Evolutionary conservation across 2,113 vertebrate genomes (phyloP).

Genomic region (Toxostoma redivivum): DNA sequence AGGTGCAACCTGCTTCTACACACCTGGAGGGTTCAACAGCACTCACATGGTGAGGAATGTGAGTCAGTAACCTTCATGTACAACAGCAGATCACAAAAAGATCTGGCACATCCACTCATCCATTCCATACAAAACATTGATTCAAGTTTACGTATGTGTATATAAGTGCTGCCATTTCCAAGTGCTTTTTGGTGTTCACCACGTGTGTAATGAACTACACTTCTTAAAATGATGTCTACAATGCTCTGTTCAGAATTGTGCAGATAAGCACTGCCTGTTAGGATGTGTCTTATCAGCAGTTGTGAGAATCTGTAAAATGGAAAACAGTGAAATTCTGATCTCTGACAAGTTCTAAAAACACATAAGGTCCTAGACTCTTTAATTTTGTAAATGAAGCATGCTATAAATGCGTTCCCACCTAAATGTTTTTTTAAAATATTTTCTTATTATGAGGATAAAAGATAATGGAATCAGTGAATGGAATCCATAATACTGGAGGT

Average conservation of each 20-base stretch:
- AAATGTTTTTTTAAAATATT: not conserved
- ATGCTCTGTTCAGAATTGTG: not conserved
- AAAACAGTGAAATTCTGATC: not conserved
- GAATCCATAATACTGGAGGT: not conserved
- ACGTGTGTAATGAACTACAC: not conserved
- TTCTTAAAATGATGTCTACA: not conserved
- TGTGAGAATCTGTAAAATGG: not conserved
- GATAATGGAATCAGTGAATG: not conserved
- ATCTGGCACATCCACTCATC: not conserved
- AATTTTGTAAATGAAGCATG: not conserved
- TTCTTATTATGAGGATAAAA: not conserved
- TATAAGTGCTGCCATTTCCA: not conserved
- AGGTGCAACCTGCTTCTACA: not conserved
- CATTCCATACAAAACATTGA: rapidly evolving
- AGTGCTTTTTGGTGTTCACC: not conserved
- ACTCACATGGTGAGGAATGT: rapidly evolving
- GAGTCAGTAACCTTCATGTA: not conserved
- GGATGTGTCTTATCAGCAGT: not conserved
- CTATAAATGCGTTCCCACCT: not conserved
- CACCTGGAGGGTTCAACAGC: not conserved
- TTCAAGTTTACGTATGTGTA: not conserved
- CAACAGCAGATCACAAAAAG: not conserved
- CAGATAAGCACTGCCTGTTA: not conserved
- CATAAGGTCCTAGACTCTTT: not conserved
- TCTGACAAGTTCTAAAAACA: not conserved